A percentile compares a stretch with the other conserved stretches of the same genome.
These are phyloP conservation scores for Vireo altiloquus DNA, from an alignment of 2,113 vertebrate genomes.

Conservation along the genomic window DNA sequence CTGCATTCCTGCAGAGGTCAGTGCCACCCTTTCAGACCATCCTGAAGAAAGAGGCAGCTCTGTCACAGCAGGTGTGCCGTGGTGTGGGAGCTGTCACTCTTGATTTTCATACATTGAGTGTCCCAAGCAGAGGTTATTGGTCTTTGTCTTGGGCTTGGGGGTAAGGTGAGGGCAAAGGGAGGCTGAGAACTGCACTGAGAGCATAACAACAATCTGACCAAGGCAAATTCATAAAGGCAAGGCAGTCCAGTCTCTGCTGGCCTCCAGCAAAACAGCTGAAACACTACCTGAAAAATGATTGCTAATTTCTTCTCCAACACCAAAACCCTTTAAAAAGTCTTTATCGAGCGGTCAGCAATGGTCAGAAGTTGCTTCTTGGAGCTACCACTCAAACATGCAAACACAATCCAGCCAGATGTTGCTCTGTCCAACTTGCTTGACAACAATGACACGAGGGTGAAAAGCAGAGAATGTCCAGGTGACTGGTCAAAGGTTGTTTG, in stretches of 20 bases:
- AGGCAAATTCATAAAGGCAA: not conserved
- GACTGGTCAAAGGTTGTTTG: not conserved
- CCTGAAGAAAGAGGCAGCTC: not conserved
- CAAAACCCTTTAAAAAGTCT: not conserved
- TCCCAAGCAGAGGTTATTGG: not conserved
- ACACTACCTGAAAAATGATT: not conserved
- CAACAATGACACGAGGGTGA: not conserved
- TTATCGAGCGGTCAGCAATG: not conserved
- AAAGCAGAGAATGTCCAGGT: not conserved
- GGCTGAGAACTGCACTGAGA: not conserved
- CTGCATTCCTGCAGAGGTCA: not conserved
- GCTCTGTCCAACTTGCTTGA: not conserved
- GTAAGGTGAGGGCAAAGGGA: not conserved
- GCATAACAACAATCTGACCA: not conserved
- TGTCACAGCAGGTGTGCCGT: not conserved
- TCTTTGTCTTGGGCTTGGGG: not conserved
- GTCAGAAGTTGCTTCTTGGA: not conserved
- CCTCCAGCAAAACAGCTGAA: rapidly evolving
- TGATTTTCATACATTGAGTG: rapidly evolving
- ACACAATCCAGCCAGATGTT: not conserved
- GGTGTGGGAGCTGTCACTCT: not conserved
- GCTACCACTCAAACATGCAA: rapidly evolving
- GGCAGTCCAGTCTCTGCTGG: not conserved
- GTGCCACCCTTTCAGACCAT: not conserved
- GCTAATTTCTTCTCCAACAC: not conserved